Evolutionary conservation across 2,797 vertebrate genomes (phyloP).

Genomic region (Mus minutoides): DNA sequence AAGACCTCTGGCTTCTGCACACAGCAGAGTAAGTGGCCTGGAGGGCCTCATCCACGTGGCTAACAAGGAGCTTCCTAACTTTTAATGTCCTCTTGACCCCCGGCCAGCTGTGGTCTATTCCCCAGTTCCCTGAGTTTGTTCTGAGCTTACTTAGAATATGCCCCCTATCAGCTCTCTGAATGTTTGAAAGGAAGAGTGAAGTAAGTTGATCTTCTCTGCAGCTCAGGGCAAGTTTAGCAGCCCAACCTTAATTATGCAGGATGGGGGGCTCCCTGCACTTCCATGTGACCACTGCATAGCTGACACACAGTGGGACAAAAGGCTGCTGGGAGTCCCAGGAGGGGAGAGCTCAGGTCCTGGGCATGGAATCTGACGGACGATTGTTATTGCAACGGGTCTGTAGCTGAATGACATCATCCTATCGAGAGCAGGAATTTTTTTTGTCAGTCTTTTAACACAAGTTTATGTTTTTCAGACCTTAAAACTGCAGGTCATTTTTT

Average conservation of each 20-base stretch:
- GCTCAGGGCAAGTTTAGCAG: constrained; percentile 40
- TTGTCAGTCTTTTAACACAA: constrained; percentile 80
- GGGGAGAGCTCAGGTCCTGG: constrained; percentile 40
- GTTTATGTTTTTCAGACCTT: constrained; percentile 84
- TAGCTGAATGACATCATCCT: constrained; percentile 83
- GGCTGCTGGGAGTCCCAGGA: constrained; percentile 58
- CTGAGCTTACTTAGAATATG: constrained; percentile 61
- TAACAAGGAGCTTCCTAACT: neutral
- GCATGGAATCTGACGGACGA: constrained; percentile 37
- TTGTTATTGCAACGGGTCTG: constrained; percentile 78
- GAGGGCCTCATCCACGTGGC: neutral
- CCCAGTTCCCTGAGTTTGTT: constrained; percentile 46
- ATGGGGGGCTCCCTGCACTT: neutral
- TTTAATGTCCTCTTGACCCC: constrained; percentile 40
- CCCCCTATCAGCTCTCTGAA: constrained; percentile 34
- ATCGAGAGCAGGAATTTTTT: constrained; percentile 79
- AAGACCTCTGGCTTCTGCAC: neutral
- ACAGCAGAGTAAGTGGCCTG: neutral
- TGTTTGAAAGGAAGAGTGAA: constrained; percentile 70
- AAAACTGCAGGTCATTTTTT: constrained; percentile 86
- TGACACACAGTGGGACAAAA: constrained; percentile 23
- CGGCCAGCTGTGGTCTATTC: constrained; percentile 47
- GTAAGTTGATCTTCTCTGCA: constrained; percentile 67
- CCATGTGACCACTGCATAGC: neutral
- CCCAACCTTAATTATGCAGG: constrained; percentile 58